Evolutionary conservation across 2,113 vertebrate genomes (phyloP).

Genomic region (Polyodon spathula): DNA sequence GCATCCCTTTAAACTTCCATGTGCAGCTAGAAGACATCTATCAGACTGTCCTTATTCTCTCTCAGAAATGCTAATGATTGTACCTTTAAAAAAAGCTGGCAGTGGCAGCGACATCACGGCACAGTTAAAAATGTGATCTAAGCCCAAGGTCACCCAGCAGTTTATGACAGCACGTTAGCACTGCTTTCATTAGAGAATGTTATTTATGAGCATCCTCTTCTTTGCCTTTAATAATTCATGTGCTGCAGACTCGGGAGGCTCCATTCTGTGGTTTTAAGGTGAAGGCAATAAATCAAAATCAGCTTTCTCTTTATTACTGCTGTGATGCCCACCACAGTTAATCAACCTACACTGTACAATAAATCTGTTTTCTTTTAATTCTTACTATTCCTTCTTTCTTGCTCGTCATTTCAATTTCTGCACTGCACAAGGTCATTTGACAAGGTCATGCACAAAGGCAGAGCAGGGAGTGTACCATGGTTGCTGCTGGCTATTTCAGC

Average conservation of each 20-base stretch:
- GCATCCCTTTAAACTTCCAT: not conserved
- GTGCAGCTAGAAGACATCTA: conserved; percentile 5
- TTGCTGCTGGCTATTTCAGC: conserved; percentile 21
- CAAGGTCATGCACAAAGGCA: conserved; percentile 7
- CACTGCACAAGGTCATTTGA: not conserved
- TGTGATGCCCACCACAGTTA: conserved; percentile 16
- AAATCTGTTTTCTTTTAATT: conserved; percentile 40
- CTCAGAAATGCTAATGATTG: conserved; percentile 5
- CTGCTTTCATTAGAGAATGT: conserved; percentile 60
- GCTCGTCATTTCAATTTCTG: conserved; percentile 19
- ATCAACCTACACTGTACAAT: conserved; percentile 23
- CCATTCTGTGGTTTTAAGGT: conserved; percentile 43
- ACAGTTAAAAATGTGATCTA: conserved; percentile 23
- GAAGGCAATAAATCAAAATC: conserved; percentile 51
- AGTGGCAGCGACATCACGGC: not conserved
- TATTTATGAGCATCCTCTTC: conserved; percentile 51
- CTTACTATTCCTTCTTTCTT: conserved; percentile 58
- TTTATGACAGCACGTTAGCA: conserved; percentile 33
- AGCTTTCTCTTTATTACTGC: conserved; percentile 30
- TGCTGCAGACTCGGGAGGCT: conserved; percentile 45
- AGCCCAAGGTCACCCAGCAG: conserved; percentile 43
- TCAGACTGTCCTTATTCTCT: conserved; percentile 8
- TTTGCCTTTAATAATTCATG: conserved; percentile 64
- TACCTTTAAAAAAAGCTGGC: not conserved
- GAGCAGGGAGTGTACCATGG: conserved; percentile 50